Evolutionary conservation across 64 coral and sea anemone genomes (phyloP), one percentile per base, ranked within the genome.

Genomic region (Stichodactyla helianthus): DNA sequence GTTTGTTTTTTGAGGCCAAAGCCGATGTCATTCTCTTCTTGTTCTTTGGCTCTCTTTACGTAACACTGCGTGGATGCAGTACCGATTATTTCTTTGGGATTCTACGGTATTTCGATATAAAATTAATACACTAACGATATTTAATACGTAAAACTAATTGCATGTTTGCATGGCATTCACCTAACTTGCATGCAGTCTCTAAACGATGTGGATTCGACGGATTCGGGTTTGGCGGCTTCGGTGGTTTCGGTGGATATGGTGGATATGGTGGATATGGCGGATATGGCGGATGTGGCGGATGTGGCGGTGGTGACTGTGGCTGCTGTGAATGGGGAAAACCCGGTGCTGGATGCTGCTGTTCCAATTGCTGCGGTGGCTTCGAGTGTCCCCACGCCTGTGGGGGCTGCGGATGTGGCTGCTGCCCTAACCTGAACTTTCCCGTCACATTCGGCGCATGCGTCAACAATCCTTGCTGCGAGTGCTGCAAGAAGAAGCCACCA

Each of bases 311-410:
- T 15, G 14, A 16, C 85, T 86, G 90, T 27, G 23, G 79, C 6
- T 15, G 87, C 28, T 87, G 90, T 52, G 76, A 86, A 25, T 92
- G 90, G 90, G 90, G 90, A 63, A 84, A 82, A 35, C 77, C 90
- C 19, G 90, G 90, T 31, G 90, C 82, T 18, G 85, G 90, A 5
- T 92, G 90, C 74, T 85, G 90, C 84, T 92, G 90, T 50, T 85
- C 84, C 77, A 92, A 92, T 59, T 92, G 90, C 90, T 92, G 90
- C 28, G 90, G 90, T 50, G 90, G 90, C n/a, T 92, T 92, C 67
- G 89, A 87, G 54, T 92, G 85, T 54, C 84, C 90, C 26, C 84
- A 92, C 6, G 25, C 1, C 53, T 92, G 90, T 58, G 90, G 90
- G 50, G 50, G 85, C 78, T 86, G 77, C 19, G 90, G 90, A 27